These are phyloP conservation scores for Synanthedon vespiformis DNA, from an alignment of 2,888 invertebrate genomes.

Conservation along the genomic window DNA sequence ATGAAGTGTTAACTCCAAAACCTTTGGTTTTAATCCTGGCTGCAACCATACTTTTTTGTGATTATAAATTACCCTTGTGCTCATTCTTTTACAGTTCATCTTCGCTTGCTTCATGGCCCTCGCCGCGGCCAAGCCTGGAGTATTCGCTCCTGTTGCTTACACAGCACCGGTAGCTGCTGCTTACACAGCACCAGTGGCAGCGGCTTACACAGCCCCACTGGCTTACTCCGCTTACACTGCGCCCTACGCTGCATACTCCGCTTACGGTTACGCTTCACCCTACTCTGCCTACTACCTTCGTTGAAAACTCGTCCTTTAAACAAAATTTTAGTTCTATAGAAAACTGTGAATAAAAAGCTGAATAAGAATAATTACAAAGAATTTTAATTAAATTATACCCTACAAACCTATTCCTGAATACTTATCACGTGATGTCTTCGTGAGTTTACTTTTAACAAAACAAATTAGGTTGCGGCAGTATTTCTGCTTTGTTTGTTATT, in stretches of 20 bases:
- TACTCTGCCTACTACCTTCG: conserved; percentile 23
- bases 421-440: too few species aligned
- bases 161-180: conserved; percentile 30
- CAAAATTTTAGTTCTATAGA: too few species aligned
- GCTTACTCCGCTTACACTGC: conserved; percentile 34
- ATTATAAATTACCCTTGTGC: too few species aligned
- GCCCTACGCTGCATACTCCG: conserved; percentile 27
- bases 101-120: conserved; percentile 61
- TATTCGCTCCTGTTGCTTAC: conserved; percentile 36
- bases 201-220: conserved; percentile 34
- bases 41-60: too few species aligned
- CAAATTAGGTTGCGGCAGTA: background rate
- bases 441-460: background rate
- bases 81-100: conserved; percentile 35
- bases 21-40: too few species aligned
- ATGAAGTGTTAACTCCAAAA: too few species aligned
- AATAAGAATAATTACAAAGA: too few species aligned
- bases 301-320: background rate
- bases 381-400: too few species aligned
- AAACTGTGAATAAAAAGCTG: too few species aligned
- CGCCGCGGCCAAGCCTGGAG: conserved; percentile 51
- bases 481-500: background rate
- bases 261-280: conserved; percentile 36
- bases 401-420: too few species aligned
- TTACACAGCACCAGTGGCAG: conserved; percentile 32